These are phyloP conservation scores for Spinus pinus DNA, from an alignment of 2,797 vertebrate species.

Conservation along the genomic window DNA sequence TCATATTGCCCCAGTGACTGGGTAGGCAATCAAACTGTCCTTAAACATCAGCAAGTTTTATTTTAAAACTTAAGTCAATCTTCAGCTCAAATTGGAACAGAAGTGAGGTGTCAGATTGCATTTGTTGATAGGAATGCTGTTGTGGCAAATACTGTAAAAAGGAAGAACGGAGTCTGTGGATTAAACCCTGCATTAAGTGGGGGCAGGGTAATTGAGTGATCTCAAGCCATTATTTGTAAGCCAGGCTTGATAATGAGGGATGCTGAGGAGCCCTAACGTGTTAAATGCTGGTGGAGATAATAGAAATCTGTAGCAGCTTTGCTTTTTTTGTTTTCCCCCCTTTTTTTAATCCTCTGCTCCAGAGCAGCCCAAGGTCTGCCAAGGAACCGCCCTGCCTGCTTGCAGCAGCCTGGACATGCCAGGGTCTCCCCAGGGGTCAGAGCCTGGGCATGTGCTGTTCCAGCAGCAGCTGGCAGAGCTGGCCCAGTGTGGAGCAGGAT, in stretches of 20 bases:
- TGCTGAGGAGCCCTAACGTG: not conserved
- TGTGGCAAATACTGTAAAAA: not conserved
- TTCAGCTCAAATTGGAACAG: not conserved
- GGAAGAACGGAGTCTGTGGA: not conserved
- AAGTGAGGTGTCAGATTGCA: not conserved
- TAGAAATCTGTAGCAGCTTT: not conserved
- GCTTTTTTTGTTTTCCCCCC: fast-evolving
- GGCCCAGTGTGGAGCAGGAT: no score
- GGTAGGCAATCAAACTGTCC: not conserved
- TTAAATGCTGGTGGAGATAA: not conserved
- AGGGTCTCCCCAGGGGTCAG: not conserved
- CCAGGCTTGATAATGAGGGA: not conserved
- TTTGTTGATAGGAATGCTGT: not conserved
- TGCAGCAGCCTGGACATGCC: not conserved
- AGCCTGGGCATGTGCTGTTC: no score
- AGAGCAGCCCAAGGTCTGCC: not conserved
- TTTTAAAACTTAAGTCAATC: not conserved
- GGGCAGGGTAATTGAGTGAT: not conserved
- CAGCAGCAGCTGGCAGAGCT: not conserved
- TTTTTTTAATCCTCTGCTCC: not conserved
- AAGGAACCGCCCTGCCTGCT: not conserved
- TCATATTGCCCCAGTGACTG: not conserved
- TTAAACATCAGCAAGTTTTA: not conserved
- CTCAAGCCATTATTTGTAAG: not conserved
- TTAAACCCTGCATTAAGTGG: not conserved